Evolutionary conservation across 2,888 invertebrate genomes (phyloP), one percentile per base, ranked within the genome.

Genomic region (Drosophila tripunctata): DNA sequence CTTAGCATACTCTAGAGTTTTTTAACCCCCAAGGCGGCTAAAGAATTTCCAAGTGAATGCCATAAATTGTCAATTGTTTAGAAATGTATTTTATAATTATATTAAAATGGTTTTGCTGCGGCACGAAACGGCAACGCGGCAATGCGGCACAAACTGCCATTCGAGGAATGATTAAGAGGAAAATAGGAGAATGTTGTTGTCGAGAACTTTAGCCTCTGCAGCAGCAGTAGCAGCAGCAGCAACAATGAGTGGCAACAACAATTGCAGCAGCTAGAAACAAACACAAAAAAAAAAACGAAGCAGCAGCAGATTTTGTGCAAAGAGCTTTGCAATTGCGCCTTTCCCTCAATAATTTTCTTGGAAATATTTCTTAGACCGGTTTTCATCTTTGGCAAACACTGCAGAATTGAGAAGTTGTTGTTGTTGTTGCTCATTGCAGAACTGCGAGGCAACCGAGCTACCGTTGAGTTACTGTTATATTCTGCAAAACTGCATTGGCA

Each of bases 281-380:
- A 71, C n/a, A n/a, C n/a, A n/a, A n/a, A n/a, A n/a, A n/a, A n/a
- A n/a, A n/a, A n/a, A n/a, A n/a, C n/a, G n/a, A n/a, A n/a, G n/a
- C n/a, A n/a, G n/a, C n/a, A n/a, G 74, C 54, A 52, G 58, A 79
- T 67, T 75, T 61, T 64, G 27, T 58, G n/a, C 54, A 10, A 27
- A 61, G 48, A 38, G 62, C 64, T 65, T 24, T 48, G 52, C 61
- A 54, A n/a, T 38, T 70, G 78, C 78, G 87, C 89, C 89, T 89
- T 89, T 89, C 89, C 88, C 83, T 87, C 87, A 83, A 83, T 80
- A 87, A 84, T 82, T 89, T 89, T 89, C 88, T 87, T 80, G 81
- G 87, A 88, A 89, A 80, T 80, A 85, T 86, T 77, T 79, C 75
- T 78, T 75, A 74, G 76, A 87, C 86, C 87, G 79, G 80, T 88